Percentiles rank a stretch among this genome's conserved stretches.
Evolutionary conservation across 2,797 vertebrate genomes (phyloP).

Genomic region (Capromys pilorides): DNA sequence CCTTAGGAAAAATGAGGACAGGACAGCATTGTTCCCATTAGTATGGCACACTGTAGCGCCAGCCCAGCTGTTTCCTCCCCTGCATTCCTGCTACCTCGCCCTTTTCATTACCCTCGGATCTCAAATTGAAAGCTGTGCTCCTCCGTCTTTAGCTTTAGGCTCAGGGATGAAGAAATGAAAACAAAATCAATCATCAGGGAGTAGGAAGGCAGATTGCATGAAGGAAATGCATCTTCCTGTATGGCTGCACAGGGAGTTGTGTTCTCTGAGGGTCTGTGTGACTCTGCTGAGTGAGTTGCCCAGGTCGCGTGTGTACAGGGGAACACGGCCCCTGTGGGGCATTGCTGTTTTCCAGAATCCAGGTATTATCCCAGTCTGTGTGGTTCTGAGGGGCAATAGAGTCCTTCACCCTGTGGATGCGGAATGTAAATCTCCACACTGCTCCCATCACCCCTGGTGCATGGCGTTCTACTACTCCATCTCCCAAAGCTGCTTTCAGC

Average conservation of each 20-base stretch:
- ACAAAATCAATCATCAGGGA: constrained; percentile 52
- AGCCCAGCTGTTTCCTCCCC: background rate
- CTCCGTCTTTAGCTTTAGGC: constrained; percentile 56
- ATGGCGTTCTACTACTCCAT: accelerated
- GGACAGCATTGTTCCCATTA: background rate
- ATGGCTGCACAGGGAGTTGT: accelerated
- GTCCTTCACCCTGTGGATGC: background rate
- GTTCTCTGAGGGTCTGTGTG: background rate
- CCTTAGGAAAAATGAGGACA: background rate
- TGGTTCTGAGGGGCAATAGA: background rate
- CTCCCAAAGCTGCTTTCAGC: background rate
- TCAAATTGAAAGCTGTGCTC: constrained; percentile 25
- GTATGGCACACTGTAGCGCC: accelerated
- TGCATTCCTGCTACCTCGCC: background rate
- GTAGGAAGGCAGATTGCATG: background rate
- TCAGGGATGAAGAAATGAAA: constrained; percentile 65
- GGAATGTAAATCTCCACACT: background rate
- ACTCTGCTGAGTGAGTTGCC: accelerated
- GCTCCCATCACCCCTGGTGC: background rate
- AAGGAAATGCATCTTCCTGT: background rate
- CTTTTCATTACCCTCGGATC: constrained; percentile 63
- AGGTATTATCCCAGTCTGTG: background rate
- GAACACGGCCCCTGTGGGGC: accelerated
- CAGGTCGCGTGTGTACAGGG: accelerated
- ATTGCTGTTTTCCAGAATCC: background rate